phyloP scores from a whole-genome alignment of 2,888 invertebrate species.

The Phalangium opilio region DNA sequence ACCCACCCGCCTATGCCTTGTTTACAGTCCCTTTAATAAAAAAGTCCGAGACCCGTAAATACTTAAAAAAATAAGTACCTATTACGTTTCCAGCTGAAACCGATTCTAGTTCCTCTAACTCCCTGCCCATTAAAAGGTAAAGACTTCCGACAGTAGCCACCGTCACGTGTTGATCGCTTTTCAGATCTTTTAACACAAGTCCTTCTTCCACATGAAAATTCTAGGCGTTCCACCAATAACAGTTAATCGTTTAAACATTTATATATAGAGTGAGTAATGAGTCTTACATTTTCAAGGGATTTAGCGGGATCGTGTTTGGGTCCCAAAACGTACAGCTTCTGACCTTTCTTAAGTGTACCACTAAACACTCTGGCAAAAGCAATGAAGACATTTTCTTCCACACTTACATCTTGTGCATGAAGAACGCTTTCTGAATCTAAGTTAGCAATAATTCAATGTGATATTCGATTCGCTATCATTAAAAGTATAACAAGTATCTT shows the following conservation, averaged over 20 bases:
- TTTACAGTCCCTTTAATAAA: too few relatives aligned
- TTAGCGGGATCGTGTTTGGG: constrained; percentile 69
- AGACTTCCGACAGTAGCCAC: constrained; percentile 50
- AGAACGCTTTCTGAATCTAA: constrained; percentile 2
- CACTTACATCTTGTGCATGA: constrained; percentile 23
- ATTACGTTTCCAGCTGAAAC: constrained; percentile 82
- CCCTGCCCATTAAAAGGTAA: constrained; percentile 84
- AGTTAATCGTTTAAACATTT: background rate
- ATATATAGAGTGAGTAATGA: constrained; percentile 30
- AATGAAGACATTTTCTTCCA: constrained; percentile 47
- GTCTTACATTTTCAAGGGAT: constrained; percentile 32
- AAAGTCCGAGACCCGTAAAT: too few relatives aligned
- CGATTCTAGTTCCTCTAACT: constrained; percentile 54
- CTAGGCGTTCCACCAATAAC: constrained; percentile 5
- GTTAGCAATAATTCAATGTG: background rate
- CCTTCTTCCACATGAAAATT: constrained; percentile 17
- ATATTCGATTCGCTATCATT: too few relatives aligned
- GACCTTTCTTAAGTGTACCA: constrained; percentile 59
- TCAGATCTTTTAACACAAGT: constrained; percentile 25
- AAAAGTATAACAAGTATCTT: too few relatives aligned
- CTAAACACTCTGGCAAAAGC: constrained; percentile 89
- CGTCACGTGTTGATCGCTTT: constrained; percentile 46
- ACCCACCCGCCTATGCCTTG: too few relatives aligned
- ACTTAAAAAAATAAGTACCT: too few relatives aligned
- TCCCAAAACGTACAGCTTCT: constrained; percentile 63